Evolutionary conservation across 2,113 vertebrate species (phyloP).

Genomic region (Sylvietta virens): DNA sequence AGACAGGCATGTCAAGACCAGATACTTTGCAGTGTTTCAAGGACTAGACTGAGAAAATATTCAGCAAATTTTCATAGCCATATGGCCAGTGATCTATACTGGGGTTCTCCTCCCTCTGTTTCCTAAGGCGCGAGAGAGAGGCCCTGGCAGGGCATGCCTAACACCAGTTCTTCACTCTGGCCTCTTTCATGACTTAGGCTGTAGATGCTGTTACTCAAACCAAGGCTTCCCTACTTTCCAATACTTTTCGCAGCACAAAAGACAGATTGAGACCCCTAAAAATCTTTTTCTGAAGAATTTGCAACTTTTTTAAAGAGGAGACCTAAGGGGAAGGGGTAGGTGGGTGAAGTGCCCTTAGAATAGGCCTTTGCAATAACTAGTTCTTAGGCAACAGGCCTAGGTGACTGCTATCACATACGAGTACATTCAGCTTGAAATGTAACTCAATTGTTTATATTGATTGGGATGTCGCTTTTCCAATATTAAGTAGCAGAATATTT

Average conservation of each 20-base stretch:
- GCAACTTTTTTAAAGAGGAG: neutral
- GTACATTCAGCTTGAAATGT: conserved; percentile 14
- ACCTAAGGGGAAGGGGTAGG: neutral
- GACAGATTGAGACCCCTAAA: neutral
- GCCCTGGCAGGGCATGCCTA: neutral
- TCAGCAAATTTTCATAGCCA: neutral
- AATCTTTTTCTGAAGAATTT: neutral
- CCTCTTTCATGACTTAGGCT: neutral
- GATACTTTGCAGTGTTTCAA: neutral
- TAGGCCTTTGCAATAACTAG: neutral
- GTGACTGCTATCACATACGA: neutral
- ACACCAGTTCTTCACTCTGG: neutral
- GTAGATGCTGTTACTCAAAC: neutral
- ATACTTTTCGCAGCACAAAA: neutral
- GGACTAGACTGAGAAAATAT: neutral
- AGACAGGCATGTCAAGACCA: neutral
- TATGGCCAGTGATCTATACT: neutral
- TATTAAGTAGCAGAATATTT: conserved; percentile 60
- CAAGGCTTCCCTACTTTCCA: neutral
- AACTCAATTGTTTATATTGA: conserved; percentile 27
- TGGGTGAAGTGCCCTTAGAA: neutral
- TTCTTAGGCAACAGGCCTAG: neutral
- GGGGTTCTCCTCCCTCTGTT: neutral
- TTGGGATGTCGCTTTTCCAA: conserved; percentile 37
- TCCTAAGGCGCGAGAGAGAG: neutral